A percentile compares a stretch with the other conserved stretches of the same genome.
phyloP scores from a whole-genome alignment of 1,140 invertebrate species.

The Sinella curviseta region DNA sequence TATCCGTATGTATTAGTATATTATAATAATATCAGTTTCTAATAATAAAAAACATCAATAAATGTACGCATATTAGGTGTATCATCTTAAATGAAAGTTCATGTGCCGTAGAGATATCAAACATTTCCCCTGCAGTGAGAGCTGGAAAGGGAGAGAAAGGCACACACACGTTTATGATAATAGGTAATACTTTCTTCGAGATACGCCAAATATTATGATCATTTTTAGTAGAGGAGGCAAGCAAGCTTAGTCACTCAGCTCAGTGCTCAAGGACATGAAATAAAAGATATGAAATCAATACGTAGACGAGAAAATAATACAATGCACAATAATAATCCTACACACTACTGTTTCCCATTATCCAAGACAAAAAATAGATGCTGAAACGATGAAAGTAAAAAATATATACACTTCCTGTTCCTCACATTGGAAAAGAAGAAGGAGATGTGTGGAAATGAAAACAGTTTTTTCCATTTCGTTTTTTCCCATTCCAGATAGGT shows the following conservation, averaged over 20 bases:
- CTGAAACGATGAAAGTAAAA: too few relatives aligned
- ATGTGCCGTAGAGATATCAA: too few relatives aligned
- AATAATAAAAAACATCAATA: neutral
- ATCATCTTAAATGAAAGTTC: neutral
- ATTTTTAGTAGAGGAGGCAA: too few relatives aligned
- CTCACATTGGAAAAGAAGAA: neutral
- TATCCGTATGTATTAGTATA: too few relatives aligned
- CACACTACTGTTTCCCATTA: neutral
- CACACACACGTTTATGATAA: too few relatives aligned
- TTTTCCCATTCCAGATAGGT: neutral
- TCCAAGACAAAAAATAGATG: neutral
- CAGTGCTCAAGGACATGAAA: neutral
- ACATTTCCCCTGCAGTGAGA: too few relatives aligned
- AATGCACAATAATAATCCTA: neutral
- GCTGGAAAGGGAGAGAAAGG: too few relatives aligned
- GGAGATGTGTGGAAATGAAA: neutral
- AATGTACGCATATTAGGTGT: neutral
- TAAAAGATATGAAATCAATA: slow-evolving; percentile 11
- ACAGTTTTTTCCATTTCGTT: neutral
- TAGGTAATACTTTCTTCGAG: too few relatives aligned
- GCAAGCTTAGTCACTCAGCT: too few relatives aligned
- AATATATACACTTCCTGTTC: neutral
- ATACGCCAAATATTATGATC: too few relatives aligned
- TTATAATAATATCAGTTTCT: too few relatives aligned
- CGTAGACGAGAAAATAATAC: neutral